Conservation (phyloP, 1,140 invertebrate species). For the Penaeus vannamei region DNA sequence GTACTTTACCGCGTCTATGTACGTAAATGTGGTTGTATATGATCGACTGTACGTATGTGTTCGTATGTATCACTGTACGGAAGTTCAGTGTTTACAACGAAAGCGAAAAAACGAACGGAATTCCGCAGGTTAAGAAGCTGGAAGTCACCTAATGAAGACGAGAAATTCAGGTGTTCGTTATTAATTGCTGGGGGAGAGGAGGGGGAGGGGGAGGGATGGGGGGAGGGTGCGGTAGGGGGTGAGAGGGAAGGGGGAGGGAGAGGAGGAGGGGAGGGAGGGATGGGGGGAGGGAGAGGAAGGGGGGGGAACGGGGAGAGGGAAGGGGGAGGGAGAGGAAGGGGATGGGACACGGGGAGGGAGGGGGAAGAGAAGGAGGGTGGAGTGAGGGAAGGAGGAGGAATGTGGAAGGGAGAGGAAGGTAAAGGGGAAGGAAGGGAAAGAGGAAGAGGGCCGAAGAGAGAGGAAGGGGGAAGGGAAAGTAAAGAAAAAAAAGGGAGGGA, state of each 20-base stretch:
- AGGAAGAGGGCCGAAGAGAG: constrained; percentile 2
- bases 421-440: constrained; percentile 11
- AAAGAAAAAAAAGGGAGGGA: constrained; percentile 13
- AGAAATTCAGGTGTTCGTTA: background rate
- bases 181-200: too few species aligned
- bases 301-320: background rate
- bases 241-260: too few species aligned
- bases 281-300: background rate
- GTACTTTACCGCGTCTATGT: too few species aligned
- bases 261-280: background rate
- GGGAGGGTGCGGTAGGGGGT: too few species aligned
- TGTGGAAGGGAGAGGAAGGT: constrained; percentile 1
- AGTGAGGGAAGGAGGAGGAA: background rate
- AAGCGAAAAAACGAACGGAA: too few species aligned
- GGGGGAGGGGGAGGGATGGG: background rate
- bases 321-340: background rate
- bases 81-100: too few species aligned
- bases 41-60: too few species aligned
- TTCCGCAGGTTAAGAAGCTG: too few species aligned
- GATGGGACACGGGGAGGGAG: background rate
- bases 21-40: too few species aligned
- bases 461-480: background rate
- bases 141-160: too few species aligned
- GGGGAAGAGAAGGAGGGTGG: background rate
- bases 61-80: too few species aligned